Evolutionary conservation across 2,888 invertebrate genomes (phyloP), one percentile per base, ranked within the genome.

Genomic region (Pristionchus entomophagus): DNA sequence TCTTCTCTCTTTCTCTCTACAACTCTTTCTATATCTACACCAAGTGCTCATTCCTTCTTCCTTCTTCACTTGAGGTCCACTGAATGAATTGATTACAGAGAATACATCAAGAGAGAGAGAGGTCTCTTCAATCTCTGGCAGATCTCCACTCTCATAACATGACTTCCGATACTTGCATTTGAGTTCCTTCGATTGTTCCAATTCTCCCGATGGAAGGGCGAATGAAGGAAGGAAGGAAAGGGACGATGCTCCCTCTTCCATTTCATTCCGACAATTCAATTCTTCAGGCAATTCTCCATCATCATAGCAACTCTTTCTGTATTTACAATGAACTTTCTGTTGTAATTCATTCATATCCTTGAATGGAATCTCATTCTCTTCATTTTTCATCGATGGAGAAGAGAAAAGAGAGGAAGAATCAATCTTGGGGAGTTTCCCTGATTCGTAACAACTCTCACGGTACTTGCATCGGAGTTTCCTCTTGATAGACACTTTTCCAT

Each of bases 361-460:
- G 73, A 89, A 56, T 5, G 62, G 53, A 59, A 59, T 84, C 10
- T 41, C 32, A 0, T 49, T 35, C 45, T 49, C 65, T 26, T 45
- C 32, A 78, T 29, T 29, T 2, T 19, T 35, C 3, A 6, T 35
- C 4, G 51, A 49, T 32, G 78, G 32, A 49, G 45, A 5, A 41
- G 38, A 78, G 78, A 78, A 78, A 14, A 51, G 78, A 6, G 78
- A 78, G 41, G 69, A 73, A 41, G 38, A 22, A 4, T 78, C 78
- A 29, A 78, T 78, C 12, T 88, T 90, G 26, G 91, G 92, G 32
- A 89, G 86, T 14, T 89, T 49, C 53, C 93, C 93, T 32, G 89
- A 91, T 62, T 92, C 91, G 85, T 93, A 93, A 86, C 93, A 93
- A 22, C 89, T 89, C 82, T 91, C 90, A 22, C 93, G 86, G 59